Conservation (phyloP, 2,888 invertebrate species). For the Cephus runcator region DNA sequence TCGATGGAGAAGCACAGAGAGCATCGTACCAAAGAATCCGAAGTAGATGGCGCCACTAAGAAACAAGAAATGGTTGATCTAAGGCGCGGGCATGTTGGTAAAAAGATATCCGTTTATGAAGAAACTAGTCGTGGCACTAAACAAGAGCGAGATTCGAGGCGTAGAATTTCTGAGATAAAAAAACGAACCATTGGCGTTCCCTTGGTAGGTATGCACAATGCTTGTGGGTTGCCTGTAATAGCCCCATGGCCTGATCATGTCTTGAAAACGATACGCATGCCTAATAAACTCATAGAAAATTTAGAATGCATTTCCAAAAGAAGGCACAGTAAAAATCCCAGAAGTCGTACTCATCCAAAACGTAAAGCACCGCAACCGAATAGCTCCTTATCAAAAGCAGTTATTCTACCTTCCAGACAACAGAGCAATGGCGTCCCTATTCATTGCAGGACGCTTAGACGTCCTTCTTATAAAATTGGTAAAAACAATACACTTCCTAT, state of each 20-base stretch:
- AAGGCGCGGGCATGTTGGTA: conserved; percentile 47
- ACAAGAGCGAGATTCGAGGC: conserved; percentile 9
- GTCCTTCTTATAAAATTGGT: conserved; percentile 41
- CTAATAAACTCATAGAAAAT: conserved; percentile 10
- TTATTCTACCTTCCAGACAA: background rate
- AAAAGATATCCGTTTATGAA: conserved; percentile 57
- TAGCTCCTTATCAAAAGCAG: background rate
- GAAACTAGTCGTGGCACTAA: conserved; percentile 38
- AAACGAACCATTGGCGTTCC: conserved; percentile 55
- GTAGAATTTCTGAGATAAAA: conserved; percentile 22
- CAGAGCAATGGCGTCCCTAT: background rate
- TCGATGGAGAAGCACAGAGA: background rate
- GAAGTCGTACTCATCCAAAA: conserved; percentile 15
- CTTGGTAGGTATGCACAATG: conserved; percentile 59
- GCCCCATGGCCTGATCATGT: conserved; percentile 36
- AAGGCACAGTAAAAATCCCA: background rate
- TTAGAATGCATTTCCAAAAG: conserved; percentile 7
- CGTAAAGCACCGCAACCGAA: conserved; percentile 18
- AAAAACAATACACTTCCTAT: conserved; percentile 36
- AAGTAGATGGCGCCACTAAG: background rate
- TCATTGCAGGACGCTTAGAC: conserved; percentile 10
- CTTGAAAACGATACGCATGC: conserved; percentile 18
- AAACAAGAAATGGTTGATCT: conserved; percentile 25
- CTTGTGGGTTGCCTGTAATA: conserved; percentile 53
- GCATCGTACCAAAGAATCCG: no score